Base-by-base conservation (phyloP, 2,888 invertebrate genomes). In the Nomada fucata region DNA sequence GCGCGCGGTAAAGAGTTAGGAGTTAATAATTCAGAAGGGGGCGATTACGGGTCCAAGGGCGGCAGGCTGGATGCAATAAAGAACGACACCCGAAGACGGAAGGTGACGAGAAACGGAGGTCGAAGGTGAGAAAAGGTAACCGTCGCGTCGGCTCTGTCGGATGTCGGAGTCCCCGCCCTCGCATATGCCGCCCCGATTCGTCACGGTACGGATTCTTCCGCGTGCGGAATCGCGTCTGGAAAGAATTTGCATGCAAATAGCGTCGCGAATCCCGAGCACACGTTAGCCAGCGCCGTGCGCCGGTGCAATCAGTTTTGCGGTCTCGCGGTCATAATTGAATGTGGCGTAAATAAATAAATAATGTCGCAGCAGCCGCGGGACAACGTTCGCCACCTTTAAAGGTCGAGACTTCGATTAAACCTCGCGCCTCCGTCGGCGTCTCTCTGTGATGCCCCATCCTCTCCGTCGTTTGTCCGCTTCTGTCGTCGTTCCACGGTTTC, bases 321-420 rank as follows among this genome's bases (percentile, higher is more conserved):
- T 93, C 89, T 89, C 84, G 86, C 88, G 78, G 82, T 84, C 88
- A 89, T 93, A 93, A 93, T 93, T 93, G 93, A 93, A 93, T 93
- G 93, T 90, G 91, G 90, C 92, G 92, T 93, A 92, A 92, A 93
- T 93, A 93, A 93, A 92, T 92, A 93, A 93, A 92, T 92, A 92
- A 93, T 91, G 91, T 92, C 91, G 89, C 88, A 84, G 78, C 55
- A 84, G 82, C 80, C 84, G 75, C 84, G 78, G 76, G 85, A 79
- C 59, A 68, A 70, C 83, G 86, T 76, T 77, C 77, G 83, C 84
- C 87, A 87, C 87, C 87, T 88, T 89, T 80, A 91, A 88, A 92
- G 92, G 92, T 92, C 92, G 89, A 80, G 90, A 91, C 92, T 91
- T 92, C 91, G 92, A 92, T 92, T 92, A 92, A 91, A 87, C 88